phyloP scores from a whole-genome alignment of 2,797 vertebrate genomes.

The Pangasius krempfi region DNA sequence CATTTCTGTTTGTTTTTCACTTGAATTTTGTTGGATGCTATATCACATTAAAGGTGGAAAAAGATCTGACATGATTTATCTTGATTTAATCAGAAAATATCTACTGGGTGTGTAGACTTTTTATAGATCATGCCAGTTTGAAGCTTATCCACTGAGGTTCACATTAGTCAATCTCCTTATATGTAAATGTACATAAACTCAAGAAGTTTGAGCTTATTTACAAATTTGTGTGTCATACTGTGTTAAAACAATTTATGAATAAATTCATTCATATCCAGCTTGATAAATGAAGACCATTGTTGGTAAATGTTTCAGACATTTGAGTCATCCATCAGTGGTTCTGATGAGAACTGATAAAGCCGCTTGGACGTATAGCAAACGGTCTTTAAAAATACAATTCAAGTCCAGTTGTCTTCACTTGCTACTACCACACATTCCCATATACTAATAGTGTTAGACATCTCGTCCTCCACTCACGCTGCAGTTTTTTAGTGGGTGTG shows the following conservation, averaged over 20 bases:
- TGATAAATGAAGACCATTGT: neutral
- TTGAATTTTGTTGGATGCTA: neutral
- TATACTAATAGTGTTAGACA: conserved; percentile 20
- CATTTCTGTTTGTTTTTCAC: neutral
- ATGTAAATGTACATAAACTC: neutral
- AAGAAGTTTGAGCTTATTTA: neutral
- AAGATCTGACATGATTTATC: neutral
- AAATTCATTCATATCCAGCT: neutral
- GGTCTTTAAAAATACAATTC: neutral
- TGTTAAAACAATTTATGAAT: neutral
- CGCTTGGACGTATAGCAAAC: neutral
- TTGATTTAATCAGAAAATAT: neutral
- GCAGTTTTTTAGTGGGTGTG: conserved; percentile 89
- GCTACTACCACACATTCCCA: conserved; percentile 28
- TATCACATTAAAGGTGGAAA: neutral
- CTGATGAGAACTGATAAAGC: neutral
- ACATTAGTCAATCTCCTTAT: neutral
- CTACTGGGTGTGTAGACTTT: neutral
- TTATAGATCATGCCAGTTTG: neutral
- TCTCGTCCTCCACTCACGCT: conserved; percentile 82
- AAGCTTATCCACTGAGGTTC: neutral
- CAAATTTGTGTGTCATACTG: neutral
- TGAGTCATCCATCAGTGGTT: neutral
- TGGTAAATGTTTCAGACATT: neutral
- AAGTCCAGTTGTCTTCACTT: neutral